Evolutionary conservation across 2,888 invertebrate species (phyloP).

Genomic region (Melinaea menophilus): DNA sequence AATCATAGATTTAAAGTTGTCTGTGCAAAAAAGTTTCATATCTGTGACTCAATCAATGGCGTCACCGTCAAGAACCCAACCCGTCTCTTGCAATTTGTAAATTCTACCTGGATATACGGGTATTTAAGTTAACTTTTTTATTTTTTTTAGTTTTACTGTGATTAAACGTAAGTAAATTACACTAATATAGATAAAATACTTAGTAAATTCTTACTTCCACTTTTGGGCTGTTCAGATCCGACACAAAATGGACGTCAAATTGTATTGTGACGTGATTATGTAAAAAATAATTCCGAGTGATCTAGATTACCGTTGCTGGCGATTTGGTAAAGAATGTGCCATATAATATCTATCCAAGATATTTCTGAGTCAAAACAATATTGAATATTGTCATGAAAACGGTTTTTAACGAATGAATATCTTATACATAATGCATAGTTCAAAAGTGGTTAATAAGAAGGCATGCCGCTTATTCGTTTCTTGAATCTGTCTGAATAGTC

Average conservation of each 20-base stretch:
- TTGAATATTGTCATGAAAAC: background rate
- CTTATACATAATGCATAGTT: conserved; percentile 6
- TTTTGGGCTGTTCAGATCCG: conserved; percentile 39
- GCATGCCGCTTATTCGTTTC: background rate
- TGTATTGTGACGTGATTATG: conserved; percentile 71
- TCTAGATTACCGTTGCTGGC: background rate
- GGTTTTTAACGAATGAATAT: background rate
- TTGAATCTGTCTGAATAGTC: background rate
- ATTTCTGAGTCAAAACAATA: background rate
- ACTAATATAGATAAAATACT: conserved; percentile 22
- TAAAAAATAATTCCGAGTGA: conserved; percentile 43
- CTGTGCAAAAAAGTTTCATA: conserved; percentile 14
- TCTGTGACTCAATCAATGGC: conserved; percentile 54
- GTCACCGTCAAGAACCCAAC: conserved; percentile 68
- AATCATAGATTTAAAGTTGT: conserved; percentile 1
- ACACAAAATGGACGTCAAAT: conserved; percentile 74
- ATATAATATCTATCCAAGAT: background rate
- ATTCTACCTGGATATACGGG: conserved; percentile 36
- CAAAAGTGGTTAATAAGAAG: conserved; percentile 3
- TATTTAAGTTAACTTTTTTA: conserved; percentile 30
- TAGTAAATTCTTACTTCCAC: conserved; percentile 20
- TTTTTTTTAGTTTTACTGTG: conserved; percentile 35
- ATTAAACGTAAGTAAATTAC: conserved; percentile 46
- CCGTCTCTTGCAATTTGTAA: conserved; percentile 54
- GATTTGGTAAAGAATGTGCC: too few relatives aligned